These are phyloP conservation scores for Zoanthus solanderi DNA, from an alignment of 92 coral and sea anemone genomes.

Conservation along the genomic window DNA sequence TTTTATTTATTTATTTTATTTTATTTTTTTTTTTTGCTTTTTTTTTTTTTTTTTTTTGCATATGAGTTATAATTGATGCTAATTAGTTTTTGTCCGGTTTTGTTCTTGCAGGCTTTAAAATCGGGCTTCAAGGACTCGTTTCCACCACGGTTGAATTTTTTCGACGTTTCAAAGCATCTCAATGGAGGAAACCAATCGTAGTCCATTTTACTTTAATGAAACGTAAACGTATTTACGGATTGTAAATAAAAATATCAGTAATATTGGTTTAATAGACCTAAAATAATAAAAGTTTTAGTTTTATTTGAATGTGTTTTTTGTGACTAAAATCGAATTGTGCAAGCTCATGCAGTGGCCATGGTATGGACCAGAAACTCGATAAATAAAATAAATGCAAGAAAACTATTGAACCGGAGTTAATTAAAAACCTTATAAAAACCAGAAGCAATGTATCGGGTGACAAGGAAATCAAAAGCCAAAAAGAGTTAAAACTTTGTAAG, in stretches of 20 bases:
- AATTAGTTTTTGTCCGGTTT: not conserved
- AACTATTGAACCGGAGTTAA: no score
- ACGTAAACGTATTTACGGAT: not conserved
- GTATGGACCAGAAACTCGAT: no score
- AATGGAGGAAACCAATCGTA: constrained; percentile 6
- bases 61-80: no score
- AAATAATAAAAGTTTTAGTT: not conserved
- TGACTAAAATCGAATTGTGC: not conserved
- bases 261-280: not conserved
- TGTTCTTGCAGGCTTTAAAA: constrained; percentile 16
- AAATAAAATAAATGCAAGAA: no score
- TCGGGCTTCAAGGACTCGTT: constrained; percentile 6
- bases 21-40: no score
- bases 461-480: no score
- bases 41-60: no score
- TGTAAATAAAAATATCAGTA: not conserved
- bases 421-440: no score
- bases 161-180: constrained; percentile 22
- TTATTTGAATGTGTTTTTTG: not conserved
- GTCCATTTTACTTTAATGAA: not conserved
- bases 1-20: no score
- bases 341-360: no score
- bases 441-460: no score
- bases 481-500: no score
- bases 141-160: not conserved